These are phyloP conservation scores for Idaea biselata DNA, from an alignment of 2,888 invertebrate genomes.

Conservation along the genomic window DNA sequence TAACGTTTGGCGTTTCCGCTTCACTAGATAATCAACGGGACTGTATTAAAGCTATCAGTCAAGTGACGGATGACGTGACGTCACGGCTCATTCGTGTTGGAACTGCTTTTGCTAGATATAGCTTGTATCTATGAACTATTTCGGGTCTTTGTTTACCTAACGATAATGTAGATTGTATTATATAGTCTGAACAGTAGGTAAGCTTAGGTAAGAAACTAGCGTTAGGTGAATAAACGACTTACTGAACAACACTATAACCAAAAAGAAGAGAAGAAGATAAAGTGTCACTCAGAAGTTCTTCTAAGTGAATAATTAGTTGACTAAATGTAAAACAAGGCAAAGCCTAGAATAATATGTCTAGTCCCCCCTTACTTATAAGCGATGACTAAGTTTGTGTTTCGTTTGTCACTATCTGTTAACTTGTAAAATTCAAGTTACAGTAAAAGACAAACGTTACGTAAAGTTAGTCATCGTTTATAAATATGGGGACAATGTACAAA, in stretches of 20 bases:
- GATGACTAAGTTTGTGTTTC: too few relatives aligned
- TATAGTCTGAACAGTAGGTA: neutral
- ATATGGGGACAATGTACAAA: too few relatives aligned
- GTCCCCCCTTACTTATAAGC: too few relatives aligned
- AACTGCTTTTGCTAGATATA: conserved; percentile 25
- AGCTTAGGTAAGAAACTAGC: too few relatives aligned
- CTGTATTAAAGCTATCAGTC: conserved; percentile 78
- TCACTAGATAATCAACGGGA: conserved; percentile 72
- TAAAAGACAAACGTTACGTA: too few relatives aligned
- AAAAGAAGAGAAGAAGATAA: neutral
- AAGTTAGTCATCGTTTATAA: too few relatives aligned
- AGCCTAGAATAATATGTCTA: too few relatives aligned
- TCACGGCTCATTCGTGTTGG: conserved; percentile 37
- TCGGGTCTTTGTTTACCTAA: neutral
- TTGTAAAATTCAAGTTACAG: too few relatives aligned
- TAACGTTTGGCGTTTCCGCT: conserved; percentile 73
- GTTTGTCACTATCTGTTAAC: too few relatives aligned
- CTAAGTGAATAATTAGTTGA: neutral
- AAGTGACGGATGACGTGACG: conserved; percentile 69
- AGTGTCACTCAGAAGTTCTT: neutral
- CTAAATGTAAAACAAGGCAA: too few relatives aligned
- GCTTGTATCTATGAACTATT: neutral
- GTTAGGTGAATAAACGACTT: too few relatives aligned
- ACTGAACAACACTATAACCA: too few relatives aligned
- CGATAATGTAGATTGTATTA: neutral